Conservation (phyloP, 1,140 invertebrate species). For the Pseudomyrmex cubaensis region DNA sequence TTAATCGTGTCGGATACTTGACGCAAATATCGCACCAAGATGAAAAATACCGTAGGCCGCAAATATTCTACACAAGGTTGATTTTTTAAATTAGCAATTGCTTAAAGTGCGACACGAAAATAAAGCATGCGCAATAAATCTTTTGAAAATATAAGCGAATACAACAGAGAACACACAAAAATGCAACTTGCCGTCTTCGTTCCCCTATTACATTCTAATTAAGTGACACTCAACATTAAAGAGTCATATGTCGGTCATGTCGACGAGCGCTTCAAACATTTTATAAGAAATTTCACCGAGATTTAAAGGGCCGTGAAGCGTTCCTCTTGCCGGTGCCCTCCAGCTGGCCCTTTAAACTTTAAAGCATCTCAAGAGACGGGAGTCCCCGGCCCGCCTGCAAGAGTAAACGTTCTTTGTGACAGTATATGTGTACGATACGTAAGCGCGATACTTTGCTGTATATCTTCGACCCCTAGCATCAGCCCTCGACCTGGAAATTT, state of each 20-base stretch:
- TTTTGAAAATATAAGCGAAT: too few species aligned
- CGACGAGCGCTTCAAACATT: neutral
- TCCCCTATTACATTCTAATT: neutral
- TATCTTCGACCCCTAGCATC: conserved; percentile 11
- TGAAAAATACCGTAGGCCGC: neutral
- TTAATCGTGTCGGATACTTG: conserved; percentile 17
- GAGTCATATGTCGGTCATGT: conserved; percentile 1
- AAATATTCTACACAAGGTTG: too few species aligned
- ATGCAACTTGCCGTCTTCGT: neutral
- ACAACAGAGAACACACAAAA: neutral
- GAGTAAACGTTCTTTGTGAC: conserved; percentile 48
- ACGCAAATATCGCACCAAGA: conserved; percentile 20
- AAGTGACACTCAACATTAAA: conserved; percentile 40
- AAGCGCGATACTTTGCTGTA: conserved; percentile 7
- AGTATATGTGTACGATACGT: conserved; percentile 24
- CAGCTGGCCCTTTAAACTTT: conserved; percentile 65
- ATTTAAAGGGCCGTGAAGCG: conserved; percentile 42
- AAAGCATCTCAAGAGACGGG: conserved; percentile 37
- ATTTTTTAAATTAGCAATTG: too few species aligned
- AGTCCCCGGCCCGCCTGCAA: conserved; percentile 35
- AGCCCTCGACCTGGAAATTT: conserved; percentile 45
- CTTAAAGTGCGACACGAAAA: too few species aligned
- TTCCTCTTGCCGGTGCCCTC: neutral
- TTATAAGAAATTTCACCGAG: conserved; percentile 34
- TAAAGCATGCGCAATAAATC: too few species aligned